Evolutionary conservation across 2,888 invertebrate species (phyloP).

Genomic region (Aromia moschata): DNA sequence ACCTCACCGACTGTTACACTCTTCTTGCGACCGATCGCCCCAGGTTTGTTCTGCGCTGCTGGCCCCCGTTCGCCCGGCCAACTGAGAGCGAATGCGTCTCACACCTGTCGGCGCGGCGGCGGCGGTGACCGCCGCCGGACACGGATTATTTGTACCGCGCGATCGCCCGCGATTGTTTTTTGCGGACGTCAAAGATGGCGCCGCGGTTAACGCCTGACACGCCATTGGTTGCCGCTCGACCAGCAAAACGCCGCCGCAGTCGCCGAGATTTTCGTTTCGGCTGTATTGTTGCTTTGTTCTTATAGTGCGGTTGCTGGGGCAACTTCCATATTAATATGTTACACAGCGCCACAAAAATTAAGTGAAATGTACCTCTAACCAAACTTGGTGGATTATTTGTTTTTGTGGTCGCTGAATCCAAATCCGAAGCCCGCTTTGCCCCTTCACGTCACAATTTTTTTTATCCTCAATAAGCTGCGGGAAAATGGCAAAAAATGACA

Average conservation of each 20-base stretch:
- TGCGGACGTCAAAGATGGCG: conserved; percentile 53
- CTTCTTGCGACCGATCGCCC: too few species aligned
- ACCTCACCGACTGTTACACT: too few species aligned
- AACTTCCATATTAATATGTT: too few species aligned
- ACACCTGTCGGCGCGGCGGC: conserved; percentile 54
- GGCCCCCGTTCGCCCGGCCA: conserved; percentile 48
- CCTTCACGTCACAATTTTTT: too few species aligned
- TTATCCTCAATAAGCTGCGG: too few species aligned
- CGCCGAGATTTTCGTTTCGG: conserved; percentile 36
- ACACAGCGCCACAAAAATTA: too few species aligned
- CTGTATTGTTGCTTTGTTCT: conserved; percentile 30
- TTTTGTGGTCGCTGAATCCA: too few species aligned
- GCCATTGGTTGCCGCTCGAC: conserved; percentile 53
- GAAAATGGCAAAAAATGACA: too few species aligned
- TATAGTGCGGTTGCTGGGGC: too few species aligned
- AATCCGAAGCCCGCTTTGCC: too few species aligned
- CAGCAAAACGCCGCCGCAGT: conserved; percentile 45
- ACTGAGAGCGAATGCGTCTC: conserved; percentile 52
- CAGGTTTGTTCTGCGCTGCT: conserved; percentile 50
- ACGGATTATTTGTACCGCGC: conserved; percentile 53
- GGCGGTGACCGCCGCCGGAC: conserved; percentile 50
- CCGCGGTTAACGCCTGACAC: conserved; percentile 48
- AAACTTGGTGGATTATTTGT: too few species aligned
- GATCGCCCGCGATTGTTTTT: conserved; percentile 53
- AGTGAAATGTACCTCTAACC: too few species aligned